phyloP scores from a whole-genome alignment of 2,113 vertebrate genomes.

The Bujurquina vittata region DNA sequence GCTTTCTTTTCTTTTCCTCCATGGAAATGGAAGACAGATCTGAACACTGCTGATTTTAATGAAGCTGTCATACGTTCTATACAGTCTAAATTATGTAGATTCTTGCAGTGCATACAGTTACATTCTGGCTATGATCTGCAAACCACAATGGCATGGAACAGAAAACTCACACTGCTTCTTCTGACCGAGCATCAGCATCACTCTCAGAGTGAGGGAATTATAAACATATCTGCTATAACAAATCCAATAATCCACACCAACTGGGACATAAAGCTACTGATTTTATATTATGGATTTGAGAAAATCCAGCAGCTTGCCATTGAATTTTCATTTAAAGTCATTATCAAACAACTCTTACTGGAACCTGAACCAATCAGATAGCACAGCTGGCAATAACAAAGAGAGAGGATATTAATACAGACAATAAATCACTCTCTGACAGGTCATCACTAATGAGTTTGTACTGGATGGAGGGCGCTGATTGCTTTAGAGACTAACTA shows the following conservation, averaged over 20 bases:
- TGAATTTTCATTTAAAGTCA: slow-evolving; percentile 66
- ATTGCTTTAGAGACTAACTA: slow-evolving; percentile 51
- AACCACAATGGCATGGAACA: slow-evolving; percentile 44
- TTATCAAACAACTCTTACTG: slow-evolving; percentile 59
- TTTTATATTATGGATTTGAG: slow-evolving; percentile 60
- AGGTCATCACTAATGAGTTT: slow-evolving; percentile 69
- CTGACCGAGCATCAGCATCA: slow-evolving; percentile 25
- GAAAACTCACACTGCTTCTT: slow-evolving; percentile 29
- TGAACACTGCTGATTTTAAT: slow-evolving; percentile 41
- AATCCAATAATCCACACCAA: slow-evolving; percentile 63
- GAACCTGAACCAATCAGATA: slow-evolving; percentile 60
- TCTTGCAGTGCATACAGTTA: slow-evolving; percentile 42
- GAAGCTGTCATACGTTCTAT: slow-evolving; percentile 30
- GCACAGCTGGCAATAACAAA: slow-evolving; percentile 50
- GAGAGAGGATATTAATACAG: slow-evolving; percentile 68
- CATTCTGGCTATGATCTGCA: slow-evolving; percentile 50
- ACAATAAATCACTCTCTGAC: slow-evolving; percentile 68
- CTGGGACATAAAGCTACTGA: slow-evolving; percentile 51
- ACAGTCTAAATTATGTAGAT: slow-evolving; percentile 17
- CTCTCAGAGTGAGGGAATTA: slow-evolving; percentile 39
- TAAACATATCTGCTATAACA: slow-evolving; percentile 52
- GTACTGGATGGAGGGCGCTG: slow-evolving; percentile 55
- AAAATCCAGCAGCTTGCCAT: slow-evolving; percentile 42
- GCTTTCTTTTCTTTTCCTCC: slow-evolving; percentile 5
- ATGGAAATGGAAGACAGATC: slow-evolving; percentile 29